Percentiles rank a stretch among this genome's conserved stretches.
Conservation (phyloP, 2,797 vertebrate species). For the Pipistrellus nathusii region DNA sequence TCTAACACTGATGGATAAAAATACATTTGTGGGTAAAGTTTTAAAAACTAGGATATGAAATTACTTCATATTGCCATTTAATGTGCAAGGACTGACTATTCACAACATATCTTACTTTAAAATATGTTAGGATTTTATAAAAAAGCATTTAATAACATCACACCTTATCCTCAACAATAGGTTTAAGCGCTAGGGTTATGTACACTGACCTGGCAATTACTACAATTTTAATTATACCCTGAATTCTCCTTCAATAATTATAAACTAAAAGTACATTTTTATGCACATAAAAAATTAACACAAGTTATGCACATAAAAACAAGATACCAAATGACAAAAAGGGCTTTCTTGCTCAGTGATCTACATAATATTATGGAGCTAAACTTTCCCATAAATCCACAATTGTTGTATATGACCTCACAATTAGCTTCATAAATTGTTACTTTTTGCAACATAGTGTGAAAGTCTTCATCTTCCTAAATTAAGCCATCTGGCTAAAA, state of each 20-base stretch:
- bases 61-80: neutral
- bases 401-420: constrained; percentile 14
- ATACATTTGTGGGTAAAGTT: neutral
- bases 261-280: constrained; percentile 60
- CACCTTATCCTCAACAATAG: neutral
- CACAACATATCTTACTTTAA: neutral
- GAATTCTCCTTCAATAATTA: constrained; percentile 15
- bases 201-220: neutral
- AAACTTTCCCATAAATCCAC: neutral
- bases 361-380: neutral
- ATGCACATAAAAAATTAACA: constrained; percentile 47
- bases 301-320: constrained; percentile 65
- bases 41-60: neutral
- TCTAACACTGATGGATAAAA: constrained; percentile 1
- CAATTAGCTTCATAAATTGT: neutral
- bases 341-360: neutral
- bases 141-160: neutral
- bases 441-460: neutral
- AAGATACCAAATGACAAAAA: constrained; percentile 17
- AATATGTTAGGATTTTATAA: constrained; percentile 5
- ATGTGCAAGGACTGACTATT: neutral
- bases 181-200: neutral
- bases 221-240: constrained; percentile 23
- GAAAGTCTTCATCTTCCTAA: constrained; percentile 19
- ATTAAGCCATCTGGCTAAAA: constrained; percentile 35